phyloP scores from a whole-genome alignment of 2,113 vertebrate genomes.

The Alaudala cheleensis region DNA sequence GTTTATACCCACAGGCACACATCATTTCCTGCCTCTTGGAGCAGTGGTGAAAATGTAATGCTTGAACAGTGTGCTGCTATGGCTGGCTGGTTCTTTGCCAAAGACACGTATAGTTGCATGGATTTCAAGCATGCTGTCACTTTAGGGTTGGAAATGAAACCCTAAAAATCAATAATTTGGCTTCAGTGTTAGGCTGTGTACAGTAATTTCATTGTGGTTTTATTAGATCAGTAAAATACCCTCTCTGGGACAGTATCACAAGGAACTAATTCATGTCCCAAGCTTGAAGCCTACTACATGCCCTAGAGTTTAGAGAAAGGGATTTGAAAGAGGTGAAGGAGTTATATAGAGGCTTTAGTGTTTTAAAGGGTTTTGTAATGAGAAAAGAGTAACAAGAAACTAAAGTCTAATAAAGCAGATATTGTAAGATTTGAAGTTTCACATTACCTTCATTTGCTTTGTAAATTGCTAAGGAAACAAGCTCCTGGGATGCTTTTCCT shows the following conservation, averaged over 20 bases:
- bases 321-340: conserved; percentile 17
- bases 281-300: conserved; percentile 23
- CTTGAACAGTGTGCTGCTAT: not conserved
- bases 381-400: conserved; percentile 59
- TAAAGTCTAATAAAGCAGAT: conserved; percentile 51
- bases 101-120: conserved; percentile 9
- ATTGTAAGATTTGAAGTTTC: conserved; percentile 53
- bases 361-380: conserved; percentile 52
- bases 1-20: not conserved
- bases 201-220: conserved; percentile 68
- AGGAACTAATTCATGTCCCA: conserved; percentile 44
- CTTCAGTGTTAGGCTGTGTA: conserved; percentile 46
- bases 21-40: conserved; percentile 38
- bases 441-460: conserved; percentile 49
- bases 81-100: conserved; percentile 47
- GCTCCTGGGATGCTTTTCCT: not conserved
- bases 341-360: conserved; percentile 39
- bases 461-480: conserved; percentile 39
- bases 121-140: conserved; percentile 44
- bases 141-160: conserved; percentile 43
- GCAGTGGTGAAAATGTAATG: conserved; percentile 3
- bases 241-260: conserved; percentile 26
- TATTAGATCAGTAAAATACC: conserved; percentile 61
- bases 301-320: conserved; percentile 6
- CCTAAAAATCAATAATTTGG: conserved; percentile 62